Evolutionary conservation across 2,797 vertebrate species (phyloP).

Genomic region (Calcarius lapponicus): DNA sequence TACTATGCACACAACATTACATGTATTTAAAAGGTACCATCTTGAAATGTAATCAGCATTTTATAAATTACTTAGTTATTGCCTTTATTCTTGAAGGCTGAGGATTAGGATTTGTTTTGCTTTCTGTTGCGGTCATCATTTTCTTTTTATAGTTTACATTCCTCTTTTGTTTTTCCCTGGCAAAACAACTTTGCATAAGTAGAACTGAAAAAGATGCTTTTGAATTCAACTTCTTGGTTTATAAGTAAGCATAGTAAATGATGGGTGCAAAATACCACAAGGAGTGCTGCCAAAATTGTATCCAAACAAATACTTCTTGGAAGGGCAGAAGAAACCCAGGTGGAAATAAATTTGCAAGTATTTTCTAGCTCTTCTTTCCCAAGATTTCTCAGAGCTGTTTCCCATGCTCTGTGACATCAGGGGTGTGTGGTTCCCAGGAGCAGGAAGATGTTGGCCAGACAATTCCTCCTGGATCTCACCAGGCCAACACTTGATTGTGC

Average conservation of each 20-base stretch:
- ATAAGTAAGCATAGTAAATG: neutral
- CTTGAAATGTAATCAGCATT: neutral
- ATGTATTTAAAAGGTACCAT: neutral
- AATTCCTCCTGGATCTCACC: neutral
- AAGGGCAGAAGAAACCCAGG: neutral
- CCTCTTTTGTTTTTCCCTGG: neutral
- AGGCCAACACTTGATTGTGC: neutral
- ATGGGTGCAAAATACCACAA: neutral
- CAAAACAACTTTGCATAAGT: neutral
- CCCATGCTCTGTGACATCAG: neutral
- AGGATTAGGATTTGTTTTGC: neutral
- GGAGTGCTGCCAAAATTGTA: neutral
- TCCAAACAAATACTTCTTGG: neutral
- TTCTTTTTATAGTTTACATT: neutral
- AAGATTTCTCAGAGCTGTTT: neutral
- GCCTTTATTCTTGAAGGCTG: neutral
- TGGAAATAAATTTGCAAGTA: neutral
- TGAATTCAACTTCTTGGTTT: neutral
- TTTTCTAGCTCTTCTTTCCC: neutral
- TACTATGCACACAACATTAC: neutral
- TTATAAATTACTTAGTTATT: neutral
- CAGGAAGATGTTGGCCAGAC: neutral
- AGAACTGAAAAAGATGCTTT: neutral
- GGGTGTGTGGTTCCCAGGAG: neutral
- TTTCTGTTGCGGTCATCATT: neutral